phyloP scores from a whole-genome alignment of 2,888 invertebrate genomes.

The Halictus ligatus region DNA sequence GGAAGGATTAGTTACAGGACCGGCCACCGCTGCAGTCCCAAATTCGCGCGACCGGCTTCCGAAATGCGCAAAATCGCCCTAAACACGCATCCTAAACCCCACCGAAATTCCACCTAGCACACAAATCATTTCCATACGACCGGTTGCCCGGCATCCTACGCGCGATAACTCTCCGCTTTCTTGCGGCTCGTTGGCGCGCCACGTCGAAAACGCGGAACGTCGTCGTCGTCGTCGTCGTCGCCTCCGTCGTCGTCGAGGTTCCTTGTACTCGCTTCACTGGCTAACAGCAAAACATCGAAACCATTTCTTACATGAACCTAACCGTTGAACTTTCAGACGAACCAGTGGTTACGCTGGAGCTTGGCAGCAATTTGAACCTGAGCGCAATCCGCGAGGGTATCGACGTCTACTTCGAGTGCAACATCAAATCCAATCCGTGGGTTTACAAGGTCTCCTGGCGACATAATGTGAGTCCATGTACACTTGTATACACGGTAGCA shows the following conservation, averaged over 20 bases:
- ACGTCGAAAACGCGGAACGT: not conserved
- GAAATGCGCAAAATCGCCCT: slow-evolving; percentile 4
- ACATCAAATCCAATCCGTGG: slow-evolving; percentile 95
- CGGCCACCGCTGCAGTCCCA: not conserved
- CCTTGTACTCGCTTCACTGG: not conserved
- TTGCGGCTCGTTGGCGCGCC: not conserved
- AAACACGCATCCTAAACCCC: not conserved
- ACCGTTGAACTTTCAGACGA: slow-evolving; percentile 87
- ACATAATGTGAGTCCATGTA: slow-evolving; percentile 87
- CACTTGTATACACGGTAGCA: not conserved
- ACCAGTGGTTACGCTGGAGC: slow-evolving; percentile 92
- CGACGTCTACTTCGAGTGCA: slow-evolving; percentile 96
- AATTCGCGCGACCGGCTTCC: not conserved
- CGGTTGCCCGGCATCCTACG: not conserved
- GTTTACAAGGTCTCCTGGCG: slow-evolving; percentile 92
- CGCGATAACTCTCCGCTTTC: slow-evolving; percentile 6
- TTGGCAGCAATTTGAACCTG: slow-evolving; percentile 93
- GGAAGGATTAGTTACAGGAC: not conserved
- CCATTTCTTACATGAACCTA: slow-evolving; percentile 4
- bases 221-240: not conserved
- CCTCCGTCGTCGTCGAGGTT: not conserved
- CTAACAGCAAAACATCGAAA: slow-evolving; percentile 18
- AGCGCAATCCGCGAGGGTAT: slow-evolving; percentile 93
- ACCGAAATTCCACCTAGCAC: not conserved
- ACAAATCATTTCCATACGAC: slow-evolving; percentile 4